Base-by-base conservation (phyloP, 2,888 invertebrate species). In the Dicyrtoma fusca region DNA sequence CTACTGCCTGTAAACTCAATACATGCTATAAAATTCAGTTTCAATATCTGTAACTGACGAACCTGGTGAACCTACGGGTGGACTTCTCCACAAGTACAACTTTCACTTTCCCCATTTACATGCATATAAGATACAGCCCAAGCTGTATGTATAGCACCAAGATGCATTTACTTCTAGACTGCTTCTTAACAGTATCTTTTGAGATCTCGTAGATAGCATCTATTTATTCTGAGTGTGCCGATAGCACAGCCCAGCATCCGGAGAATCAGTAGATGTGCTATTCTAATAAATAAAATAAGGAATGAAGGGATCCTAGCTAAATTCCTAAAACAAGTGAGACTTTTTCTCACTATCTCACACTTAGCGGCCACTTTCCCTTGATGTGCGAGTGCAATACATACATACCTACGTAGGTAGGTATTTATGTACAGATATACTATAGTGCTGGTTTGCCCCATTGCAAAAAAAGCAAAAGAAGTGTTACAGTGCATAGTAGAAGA, bases 211-310 rank as follows among this genome's bases (percentile, higher is more conserved):
- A n/a, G n/a, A n/a, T n/a, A n/a, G n/a, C n/a, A n/a, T n/a, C n/a
- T n/a, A n/a, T n/a, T n/a, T n/a, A n/a, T n/a, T n/a, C n/a, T n/a
- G n/a, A n/a, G n/a, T n/a, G n/a, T n/a, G n/a, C n/a, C n/a, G n/a
- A n/a, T n/a, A n/a, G n/a, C n/a, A n/a, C 8, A 34, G 34, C 34
- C 34, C n/a, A 23, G 45, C 45, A 57, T 57, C 68, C 42, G 34
- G 57, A 34, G 57, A 68, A 68, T 57, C 34, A 55, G 68, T 57
- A 55, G 57, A 45, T 55, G 42, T 21, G 17, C 25, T 57, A 17
- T 25, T 57, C 47, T 68, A 57, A 55, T 68, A 57, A 68, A 68
- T 68, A 68, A 68, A 68, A 57, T 57, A 68, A 57, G 68, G 34
- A 61, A 44, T 23, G 21, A 55, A 55, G 23, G 21, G 55, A 55